Evolutionary conservation across 1,140 invertebrate genomes (phyloP).

Genomic region (Trinorchestia longiramus): DNA sequence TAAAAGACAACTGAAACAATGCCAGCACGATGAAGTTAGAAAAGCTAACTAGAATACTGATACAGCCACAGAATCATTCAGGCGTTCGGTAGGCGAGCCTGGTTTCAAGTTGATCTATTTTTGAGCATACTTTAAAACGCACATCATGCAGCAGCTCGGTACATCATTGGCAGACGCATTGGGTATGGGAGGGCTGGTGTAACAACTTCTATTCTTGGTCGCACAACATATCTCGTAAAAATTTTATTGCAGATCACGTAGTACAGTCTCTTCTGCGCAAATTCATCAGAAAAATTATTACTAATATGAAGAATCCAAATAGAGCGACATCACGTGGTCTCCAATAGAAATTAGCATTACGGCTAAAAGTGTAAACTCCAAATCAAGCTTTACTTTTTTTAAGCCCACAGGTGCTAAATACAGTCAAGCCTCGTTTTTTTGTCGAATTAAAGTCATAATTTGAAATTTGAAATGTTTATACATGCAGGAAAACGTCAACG

Average conservation of each 20-base stretch:
- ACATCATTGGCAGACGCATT: not conserved
- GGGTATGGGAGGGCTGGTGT: not conserved
- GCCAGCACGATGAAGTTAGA: not conserved
- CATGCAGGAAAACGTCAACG: too few relatives aligned
- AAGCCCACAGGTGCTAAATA: too few relatives aligned
- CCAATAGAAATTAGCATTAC: not conserved
- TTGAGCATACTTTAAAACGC: not conserved
- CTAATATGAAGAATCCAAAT: not conserved
- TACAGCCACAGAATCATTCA: not conserved
- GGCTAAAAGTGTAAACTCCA: not conserved
- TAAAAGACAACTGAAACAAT: not conserved
- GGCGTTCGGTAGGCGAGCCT: not conserved
- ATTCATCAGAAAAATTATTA: not conserved
- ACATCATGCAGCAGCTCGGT: not conserved
- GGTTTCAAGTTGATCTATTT: not conserved
- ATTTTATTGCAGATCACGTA: not conserved
- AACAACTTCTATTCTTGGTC: not conserved
- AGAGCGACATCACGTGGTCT: not conserved
- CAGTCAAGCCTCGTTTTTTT: too few relatives aligned
- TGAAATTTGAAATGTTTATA: too few relatives aligned
- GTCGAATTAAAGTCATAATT: too few relatives aligned
- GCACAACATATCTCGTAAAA: not conserved
- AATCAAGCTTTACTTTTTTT: not conserved
- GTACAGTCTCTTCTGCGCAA: not conserved
- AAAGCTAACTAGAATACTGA: not conserved